Percentiles rank a stretch among this genome's conserved stretches.
Evolutionary conservation across 2,113 vertebrate species (phyloP).

Genomic region (Poicephalus meyeri): DNA sequence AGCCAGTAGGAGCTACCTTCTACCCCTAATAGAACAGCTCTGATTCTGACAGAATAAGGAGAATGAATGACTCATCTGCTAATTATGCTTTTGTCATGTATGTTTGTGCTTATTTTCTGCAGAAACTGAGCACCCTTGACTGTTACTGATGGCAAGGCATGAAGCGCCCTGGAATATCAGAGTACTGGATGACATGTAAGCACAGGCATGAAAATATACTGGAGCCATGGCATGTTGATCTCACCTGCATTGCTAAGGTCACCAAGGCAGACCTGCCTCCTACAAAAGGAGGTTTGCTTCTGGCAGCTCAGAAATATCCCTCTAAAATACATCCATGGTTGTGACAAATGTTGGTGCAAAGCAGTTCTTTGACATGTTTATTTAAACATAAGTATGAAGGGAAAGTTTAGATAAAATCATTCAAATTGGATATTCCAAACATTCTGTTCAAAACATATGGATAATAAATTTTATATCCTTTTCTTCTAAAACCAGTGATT

Average conservation of each 20-base stretch:
- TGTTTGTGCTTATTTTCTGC: neutral
- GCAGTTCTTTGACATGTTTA: neutral
- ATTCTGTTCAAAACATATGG: neutral
- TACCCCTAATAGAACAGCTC: neutral
- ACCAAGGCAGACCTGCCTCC: neutral
- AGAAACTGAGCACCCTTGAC: neutral
- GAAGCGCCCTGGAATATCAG: constrained; percentile 12
- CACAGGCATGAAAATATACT: neutral
- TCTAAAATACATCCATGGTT: neutral
- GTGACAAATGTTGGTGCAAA: neutral
- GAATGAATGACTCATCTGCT: constrained; percentile 19
- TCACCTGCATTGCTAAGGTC: neutral
- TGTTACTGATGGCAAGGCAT: neutral
- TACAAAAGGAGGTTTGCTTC: neutral
- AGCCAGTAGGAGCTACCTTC: neutral
- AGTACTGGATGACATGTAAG: neutral
- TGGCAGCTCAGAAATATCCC: neutral
- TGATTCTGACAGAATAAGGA: constrained; percentile 7
- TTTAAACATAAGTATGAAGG: neutral
- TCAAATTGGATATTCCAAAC: neutral
- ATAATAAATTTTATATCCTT: neutral
- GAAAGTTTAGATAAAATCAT: neutral
- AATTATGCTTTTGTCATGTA: neutral
- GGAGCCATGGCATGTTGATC: neutral
- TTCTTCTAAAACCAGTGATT: neutral